Percentiles rank a stretch among this genome's conserved stretches.
Evolutionary conservation across 2,888 invertebrate genomes (phyloP).

Genomic region (Drosophila meridiana): DNA sequence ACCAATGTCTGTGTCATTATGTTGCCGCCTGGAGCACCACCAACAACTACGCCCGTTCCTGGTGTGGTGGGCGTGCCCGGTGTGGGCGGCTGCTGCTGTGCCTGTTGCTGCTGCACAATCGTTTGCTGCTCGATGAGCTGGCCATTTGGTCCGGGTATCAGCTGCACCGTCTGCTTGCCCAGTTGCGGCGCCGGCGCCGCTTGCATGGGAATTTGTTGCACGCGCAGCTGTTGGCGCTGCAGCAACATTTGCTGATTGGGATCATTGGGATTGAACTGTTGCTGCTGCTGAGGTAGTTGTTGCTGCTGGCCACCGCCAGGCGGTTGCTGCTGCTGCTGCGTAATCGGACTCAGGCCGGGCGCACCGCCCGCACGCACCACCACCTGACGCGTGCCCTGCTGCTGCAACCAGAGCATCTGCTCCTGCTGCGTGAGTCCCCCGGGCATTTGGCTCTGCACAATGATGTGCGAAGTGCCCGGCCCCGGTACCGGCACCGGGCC

Average conservation of each 20-base stretch:
- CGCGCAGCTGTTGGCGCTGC: constrained; percentile 83
- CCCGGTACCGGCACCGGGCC: constrained; percentile 82
- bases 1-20: constrained; percentile 80
- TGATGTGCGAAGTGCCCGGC: constrained; percentile 86
- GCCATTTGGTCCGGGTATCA: constrained; percentile 75
- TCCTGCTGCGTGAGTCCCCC: constrained; percentile 88
- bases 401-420: constrained; percentile 90
- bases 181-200: constrained; percentile 69
- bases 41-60: constrained; percentile 47
- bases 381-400: constrained; percentile 88
- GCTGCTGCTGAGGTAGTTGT: constrained; percentile 60
- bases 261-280: constrained; percentile 81
- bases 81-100: constrained; percentile 50
- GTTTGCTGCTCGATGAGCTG: constrained; percentile 77
- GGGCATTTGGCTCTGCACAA: constrained; percentile 89
- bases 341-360: constrained; percentile 84
- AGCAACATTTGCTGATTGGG: constrained; percentile 83
- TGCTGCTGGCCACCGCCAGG: constrained; percentile 52
- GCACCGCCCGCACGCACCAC: constrained; percentile 85
- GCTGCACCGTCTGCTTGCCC: constrained; percentile 81
- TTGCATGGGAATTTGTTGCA: constrained; percentile 82
- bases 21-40: constrained; percentile 47
- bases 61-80: constrained; percentile 68
- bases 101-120: constrained; percentile 60
- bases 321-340: constrained; percentile 65